Percentiles rank a stretch among this genome's conserved stretches.
Conservation (phyloP, 92 coral and sea anemone species). For the Actinostola sp. region DNA sequence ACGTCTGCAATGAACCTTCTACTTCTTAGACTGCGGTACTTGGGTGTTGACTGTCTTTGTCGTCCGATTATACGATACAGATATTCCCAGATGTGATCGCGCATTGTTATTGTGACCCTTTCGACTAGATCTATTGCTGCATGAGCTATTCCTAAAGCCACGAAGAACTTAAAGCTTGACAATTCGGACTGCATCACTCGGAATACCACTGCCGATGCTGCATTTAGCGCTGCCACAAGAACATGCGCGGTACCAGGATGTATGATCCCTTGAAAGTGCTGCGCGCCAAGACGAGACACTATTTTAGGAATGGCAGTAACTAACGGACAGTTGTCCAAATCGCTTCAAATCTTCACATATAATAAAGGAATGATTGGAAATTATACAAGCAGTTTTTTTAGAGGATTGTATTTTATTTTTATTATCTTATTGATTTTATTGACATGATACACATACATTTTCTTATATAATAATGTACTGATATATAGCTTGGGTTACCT, state of each 20-base stretch:
- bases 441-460: too few relatives aligned
- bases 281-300: conserved; percentile 44
- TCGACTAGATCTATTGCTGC: conserved; percentile 56
- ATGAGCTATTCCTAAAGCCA: conserved; percentile 51
- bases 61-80: conserved; percentile 35
- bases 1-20: conserved; percentile 73
- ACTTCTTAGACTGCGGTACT: conserved; percentile 65
- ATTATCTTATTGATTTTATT: too few relatives aligned
- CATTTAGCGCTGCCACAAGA: conserved; percentile 40
- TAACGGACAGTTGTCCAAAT: too few relatives aligned
- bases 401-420: too few relatives aligned
- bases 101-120: conserved; percentile 55
- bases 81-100: conserved; percentile 70
- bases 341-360: too few relatives aligned
- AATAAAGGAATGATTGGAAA: too few relatives aligned
- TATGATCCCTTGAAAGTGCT: conserved; percentile 49
- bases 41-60: conserved; percentile 16
- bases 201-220: conserved; percentile 45
- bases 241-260: conserved; percentile 61
- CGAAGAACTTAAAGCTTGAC: conserved; percentile 50
- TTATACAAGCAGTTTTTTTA: too few relatives aligned
- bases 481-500: too few relatives aligned
- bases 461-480: too few relatives aligned
- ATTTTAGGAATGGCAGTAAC: conserved; percentile 57
- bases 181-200: conserved; percentile 80